A percentile compares a stretch with the other conserved stretches of the same genome.
Conservation (phyloP, 2,797 vertebrate species). For the Pygocentrus nattereri region DNA sequence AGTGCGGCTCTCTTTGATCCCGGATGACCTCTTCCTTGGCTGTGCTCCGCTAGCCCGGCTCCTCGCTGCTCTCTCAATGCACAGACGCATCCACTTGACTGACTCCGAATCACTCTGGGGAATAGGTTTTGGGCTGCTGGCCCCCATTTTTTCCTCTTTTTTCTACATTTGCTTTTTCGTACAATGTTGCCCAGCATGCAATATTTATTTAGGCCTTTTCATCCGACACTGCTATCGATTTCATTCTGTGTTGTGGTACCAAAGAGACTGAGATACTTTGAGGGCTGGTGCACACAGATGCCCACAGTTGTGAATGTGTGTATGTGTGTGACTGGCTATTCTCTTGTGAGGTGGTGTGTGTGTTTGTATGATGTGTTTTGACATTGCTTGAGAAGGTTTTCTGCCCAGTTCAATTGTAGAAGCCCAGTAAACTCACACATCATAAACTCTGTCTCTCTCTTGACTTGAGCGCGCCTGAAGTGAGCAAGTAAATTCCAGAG, state of each 20-base stretch:
- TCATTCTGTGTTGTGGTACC: conserved; percentile 46
- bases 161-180: conserved; percentile 61
- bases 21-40: conserved; percentile 37
- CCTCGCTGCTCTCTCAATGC: conserved; percentile 17
- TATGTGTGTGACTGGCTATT: conserved; percentile 6
- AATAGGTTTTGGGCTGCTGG: conserved; percentile 32
- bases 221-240: conserved; percentile 47
- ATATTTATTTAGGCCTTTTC: conserved; percentile 64
- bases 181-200: conserved; percentile 67
- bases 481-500: neutral
- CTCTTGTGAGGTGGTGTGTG: conserved; percentile 22
- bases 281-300: conserved; percentile 32
- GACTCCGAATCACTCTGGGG: conserved; percentile 37
- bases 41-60: conserved; percentile 35
- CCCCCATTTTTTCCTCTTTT: conserved; percentile 24
- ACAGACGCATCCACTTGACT: conserved; percentile 46
- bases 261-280: conserved; percentile 41
- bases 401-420: neutral
- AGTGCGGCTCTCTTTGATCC: conserved; percentile 26
- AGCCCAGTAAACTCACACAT: conserved; percentile 20
- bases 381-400: conserved; percentile 34
- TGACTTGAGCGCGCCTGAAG: neutral
- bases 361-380: conserved; percentile 36
- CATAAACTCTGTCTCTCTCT: neutral
- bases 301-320: conserved; percentile 25